Base-by-base conservation (phyloP, 2,113 vertebrate genomes). In the Microcebus murinus region DNA sequence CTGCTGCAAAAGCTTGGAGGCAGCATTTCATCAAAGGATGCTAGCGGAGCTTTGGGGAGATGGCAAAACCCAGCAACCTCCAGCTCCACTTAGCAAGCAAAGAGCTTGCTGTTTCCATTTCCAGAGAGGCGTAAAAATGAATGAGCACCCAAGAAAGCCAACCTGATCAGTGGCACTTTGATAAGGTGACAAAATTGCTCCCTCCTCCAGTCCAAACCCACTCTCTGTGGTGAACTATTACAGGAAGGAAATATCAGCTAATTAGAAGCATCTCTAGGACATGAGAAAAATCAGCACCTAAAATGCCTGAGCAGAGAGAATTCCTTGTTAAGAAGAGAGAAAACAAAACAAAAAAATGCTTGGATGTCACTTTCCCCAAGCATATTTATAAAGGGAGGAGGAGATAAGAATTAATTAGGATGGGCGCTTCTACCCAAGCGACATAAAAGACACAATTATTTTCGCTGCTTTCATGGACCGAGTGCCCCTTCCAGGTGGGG, bases 381-480 rank as follows among this genome's bases (percentile, higher is more conserved):
- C 63, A 88, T 81, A 95, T 96, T 95, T 87, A 87, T 73, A 96
- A 48, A 86, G 55, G 77, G 76, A 97, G 42, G 79, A 93, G 36
- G 92, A 92, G 74, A 91, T 68, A 74, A 87, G 89, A 95, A 95
- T 91, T 94, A 97, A 96, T 96, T 91, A 97, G 97, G 83, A 67
- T 15, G 50, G 84, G n/a, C 76, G 52, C 82, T 61, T 89, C 89
- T 82, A 89, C 39, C 25, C 71, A 80, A 87, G 34, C 21, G 29
- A 93, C 74, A 96, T 27, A 36, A 48, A 71, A 96, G 90, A 81
- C 73, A 92, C 90, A 92, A 93, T 95, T 95, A 96, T 61, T 87
- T 96, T 80, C 85, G 68, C 57, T 91, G 45, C 67, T 90, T 86
- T 70, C 59, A 82, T 11, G 94, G 93, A 95, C 36, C 79, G 83